Percentiles rank a stretch among this genome's conserved stretches.
These are phyloP conservation scores for Cryptotermes secundus DNA, from an alignment of 1,140 invertebrate species.

Conservation along the genomic window DNA sequence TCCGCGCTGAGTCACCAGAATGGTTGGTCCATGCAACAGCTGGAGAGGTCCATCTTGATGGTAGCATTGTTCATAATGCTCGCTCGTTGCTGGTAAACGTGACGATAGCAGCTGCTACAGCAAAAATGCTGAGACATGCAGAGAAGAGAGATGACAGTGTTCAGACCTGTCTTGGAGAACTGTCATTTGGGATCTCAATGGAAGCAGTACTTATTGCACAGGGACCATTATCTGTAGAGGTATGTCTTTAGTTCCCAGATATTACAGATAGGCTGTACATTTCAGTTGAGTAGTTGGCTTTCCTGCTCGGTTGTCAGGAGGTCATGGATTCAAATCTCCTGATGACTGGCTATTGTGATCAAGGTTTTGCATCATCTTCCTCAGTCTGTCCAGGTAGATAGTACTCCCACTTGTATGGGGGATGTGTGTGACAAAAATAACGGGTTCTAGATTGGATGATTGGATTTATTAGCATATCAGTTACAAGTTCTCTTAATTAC, in stretches of 20 bases:
- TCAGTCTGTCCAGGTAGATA: too few relatives aligned
- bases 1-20: conserved; percentile 62
- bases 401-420: too few relatives aligned
- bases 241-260: conserved; percentile 43
- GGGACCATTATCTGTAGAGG: conserved; percentile 74
- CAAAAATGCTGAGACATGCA: conserved; percentile 49
- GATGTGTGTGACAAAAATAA: too few relatives aligned
- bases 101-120: conserved; percentile 40
- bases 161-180: conserved; percentile 63
- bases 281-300: too few relatives aligned
- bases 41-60: conserved; percentile 74
- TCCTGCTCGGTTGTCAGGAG: too few relatives aligned
- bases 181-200: conserved; percentile 68
- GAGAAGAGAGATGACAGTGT: conserved; percentile 30
- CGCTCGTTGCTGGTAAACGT: conserved; percentile 65
- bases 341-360: too few relatives aligned
- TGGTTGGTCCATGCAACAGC: conserved; percentile 76
- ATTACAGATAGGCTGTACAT: too few relatives aligned
- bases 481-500: too few relatives aligned
- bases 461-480: too few relatives aligned
- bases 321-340: too few relatives aligned
- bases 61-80: conserved; percentile 69
- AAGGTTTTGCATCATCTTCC: too few relatives aligned
- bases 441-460: too few relatives aligned
- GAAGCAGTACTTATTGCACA: conserved; percentile 74